Percentiles rank a stretch among this genome's conserved stretches.
Evolutionary conservation across 2,797 vertebrate species (phyloP).

Genomic region (Pseudocheirus occidentalis): DNA sequence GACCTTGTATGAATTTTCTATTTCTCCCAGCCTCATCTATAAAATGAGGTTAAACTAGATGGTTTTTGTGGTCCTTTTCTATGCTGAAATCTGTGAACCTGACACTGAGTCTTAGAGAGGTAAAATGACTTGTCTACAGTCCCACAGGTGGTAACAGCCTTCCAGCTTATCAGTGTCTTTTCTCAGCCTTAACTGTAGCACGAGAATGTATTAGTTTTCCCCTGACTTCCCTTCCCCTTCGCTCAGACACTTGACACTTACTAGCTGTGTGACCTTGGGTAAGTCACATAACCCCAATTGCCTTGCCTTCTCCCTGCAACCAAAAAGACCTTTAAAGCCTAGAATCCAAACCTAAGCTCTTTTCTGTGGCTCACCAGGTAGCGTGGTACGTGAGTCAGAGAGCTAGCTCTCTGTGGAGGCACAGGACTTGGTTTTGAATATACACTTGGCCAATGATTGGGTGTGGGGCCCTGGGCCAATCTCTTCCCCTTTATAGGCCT

Average conservation of each 20-base stretch:
- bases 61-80: background rate
- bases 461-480: background rate
- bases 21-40: background rate
- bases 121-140: background rate
- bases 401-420: background rate
- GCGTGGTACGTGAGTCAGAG: background rate
- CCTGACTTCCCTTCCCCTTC: no score
- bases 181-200: background rate
- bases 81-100: background rate
- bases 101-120: background rate
- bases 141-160: background rate
- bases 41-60: background rate
- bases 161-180: background rate
- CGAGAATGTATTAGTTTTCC: background rate
- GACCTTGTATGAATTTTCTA: background rate
- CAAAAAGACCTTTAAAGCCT: background rate
- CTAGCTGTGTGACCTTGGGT: no score
- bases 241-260: no score
- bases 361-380: no score
- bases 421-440: background rate
- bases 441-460: background rate
- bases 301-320: no score
- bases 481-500: background rate
- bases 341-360: background rate
- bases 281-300: no score